Conservation (phyloP, 2,888 invertebrate genomes). For the Morpho deidamia region DNA sequence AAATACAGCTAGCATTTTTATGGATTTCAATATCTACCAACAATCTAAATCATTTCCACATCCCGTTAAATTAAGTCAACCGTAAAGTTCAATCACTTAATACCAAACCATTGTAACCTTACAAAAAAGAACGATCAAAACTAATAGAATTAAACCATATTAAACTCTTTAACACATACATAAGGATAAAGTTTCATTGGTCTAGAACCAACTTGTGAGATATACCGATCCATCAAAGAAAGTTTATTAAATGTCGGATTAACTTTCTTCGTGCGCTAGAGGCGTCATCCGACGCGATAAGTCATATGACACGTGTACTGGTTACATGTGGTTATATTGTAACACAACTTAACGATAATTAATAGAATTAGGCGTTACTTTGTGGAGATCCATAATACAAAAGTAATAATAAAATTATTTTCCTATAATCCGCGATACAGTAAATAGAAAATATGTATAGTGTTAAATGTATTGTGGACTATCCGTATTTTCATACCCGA, state of each 20-base stretch:
- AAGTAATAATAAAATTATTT: no score
- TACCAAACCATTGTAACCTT: constrained; percentile 43
- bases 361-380: no score
- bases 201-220: constrained; percentile 25
- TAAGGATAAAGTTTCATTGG: background rate
- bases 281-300: constrained; percentile 50
- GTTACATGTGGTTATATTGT: constrained; percentile 8
- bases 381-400: no score
- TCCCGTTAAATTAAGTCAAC: constrained; percentile 44
- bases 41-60: constrained; percentile 7
- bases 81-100: constrained; percentile 59
- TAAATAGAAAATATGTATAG: no score
- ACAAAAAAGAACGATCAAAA: constrained; percentile 43
- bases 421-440: no score
- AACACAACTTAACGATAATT: background rate
- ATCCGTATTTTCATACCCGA: no score
- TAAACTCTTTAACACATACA: background rate
- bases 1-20: no score
- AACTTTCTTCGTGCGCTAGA: constrained; percentile 50
- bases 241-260: constrained; percentile 61
- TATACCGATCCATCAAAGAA: constrained; percentile 55
- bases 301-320: background rate
- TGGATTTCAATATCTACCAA: background rate
- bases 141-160: constrained; percentile 26
- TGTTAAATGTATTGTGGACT: no score